Evolutionary conservation across 1,140 invertebrate genomes (phyloP), one percentile per base, ranked within the genome.

Genomic region (Venustaconcha ellipsiformis): DNA sequence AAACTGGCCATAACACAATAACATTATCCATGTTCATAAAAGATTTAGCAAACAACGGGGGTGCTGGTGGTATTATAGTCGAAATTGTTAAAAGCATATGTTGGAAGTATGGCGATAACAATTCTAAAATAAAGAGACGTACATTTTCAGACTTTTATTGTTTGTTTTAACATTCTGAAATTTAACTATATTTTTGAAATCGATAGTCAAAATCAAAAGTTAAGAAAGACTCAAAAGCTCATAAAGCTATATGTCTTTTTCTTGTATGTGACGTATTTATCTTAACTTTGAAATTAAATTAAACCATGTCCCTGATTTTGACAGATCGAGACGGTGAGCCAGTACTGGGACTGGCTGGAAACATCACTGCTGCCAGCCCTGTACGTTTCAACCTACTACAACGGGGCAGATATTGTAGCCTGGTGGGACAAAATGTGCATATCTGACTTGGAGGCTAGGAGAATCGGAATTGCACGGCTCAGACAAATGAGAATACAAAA

Each of bases 401-500:
- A 90, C 73, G 84, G 85, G 12, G 83, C 85, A 14, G 64, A 76
- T 18, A 76, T 88, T 14, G 73, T 57, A 18, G 77, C 76, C 56
- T 90, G 89, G 89, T 82, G 86, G 82, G 88, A 90, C 77, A 83
- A 78, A 56, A 74, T 86, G 63, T 88, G 87, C 74, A 84, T 85
- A 2, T 71, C 70, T 17, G 89, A 89, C 73, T 68, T 84, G 37
- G 79, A 83, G 18, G 82, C 84, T 14, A 77, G 88, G 2, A 65
- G 89, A 70, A 84, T 90, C 17, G 89, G 89, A 2, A 84, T 89
- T 18, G 86, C 84, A 1, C 72, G 89, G 30, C 69, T 90, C 26
- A 77, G 89, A 69, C 89, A 90, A 77, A 75, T 89, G 57, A 78
- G 89, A 67, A 83, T 90, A 18, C 89, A 90, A 75, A 84, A 88